Conservation (phyloP, 1,140 invertebrate genomes). For the Heterodera schachtii region DNA sequence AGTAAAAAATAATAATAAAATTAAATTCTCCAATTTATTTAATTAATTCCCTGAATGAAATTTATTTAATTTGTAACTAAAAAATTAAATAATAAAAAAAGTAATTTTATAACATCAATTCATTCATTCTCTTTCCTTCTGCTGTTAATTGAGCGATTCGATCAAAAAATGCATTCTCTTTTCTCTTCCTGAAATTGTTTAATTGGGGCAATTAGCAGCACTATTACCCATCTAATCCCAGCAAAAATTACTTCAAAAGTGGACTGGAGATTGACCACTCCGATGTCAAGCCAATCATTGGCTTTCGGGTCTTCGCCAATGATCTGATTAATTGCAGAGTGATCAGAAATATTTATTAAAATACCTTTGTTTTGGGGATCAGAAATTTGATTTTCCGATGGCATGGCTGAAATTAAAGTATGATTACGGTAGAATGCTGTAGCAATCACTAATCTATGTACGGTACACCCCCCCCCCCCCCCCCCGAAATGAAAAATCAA, state of each 20-base stretch:
- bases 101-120: too few relatives aligned
- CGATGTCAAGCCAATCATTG: conserved; percentile 41
- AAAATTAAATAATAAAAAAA: too few relatives aligned
- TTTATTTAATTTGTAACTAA: too few relatives aligned
- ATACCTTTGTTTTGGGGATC: conserved; percentile 36
- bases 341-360: not conserved
- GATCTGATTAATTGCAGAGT: not conserved
- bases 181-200: conserved; percentile 32
- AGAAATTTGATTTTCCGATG: conserved; percentile 43
- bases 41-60: too few relatives aligned
- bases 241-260: conserved; percentile 29
- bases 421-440: not conserved
- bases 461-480: too few relatives aligned
- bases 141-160: not conserved
- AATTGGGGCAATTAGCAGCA: not conserved
- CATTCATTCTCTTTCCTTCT: too few relatives aligned
- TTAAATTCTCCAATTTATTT: too few relatives aligned
- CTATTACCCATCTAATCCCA: too few relatives aligned
- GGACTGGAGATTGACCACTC: conserved; percentile 34
- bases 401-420: conserved; percentile 34
- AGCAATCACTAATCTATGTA: too few relatives aligned
- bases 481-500: too few relatives aligned
- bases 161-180: conserved; percentile 43
- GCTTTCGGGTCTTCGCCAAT: conserved; percentile 38
- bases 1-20: too few relatives aligned